A percentile compares a stretch with the other conserved stretches of the same genome.
Conservation (phyloP, 1,140 invertebrate species). For the Colletes latitarsis region DNA sequence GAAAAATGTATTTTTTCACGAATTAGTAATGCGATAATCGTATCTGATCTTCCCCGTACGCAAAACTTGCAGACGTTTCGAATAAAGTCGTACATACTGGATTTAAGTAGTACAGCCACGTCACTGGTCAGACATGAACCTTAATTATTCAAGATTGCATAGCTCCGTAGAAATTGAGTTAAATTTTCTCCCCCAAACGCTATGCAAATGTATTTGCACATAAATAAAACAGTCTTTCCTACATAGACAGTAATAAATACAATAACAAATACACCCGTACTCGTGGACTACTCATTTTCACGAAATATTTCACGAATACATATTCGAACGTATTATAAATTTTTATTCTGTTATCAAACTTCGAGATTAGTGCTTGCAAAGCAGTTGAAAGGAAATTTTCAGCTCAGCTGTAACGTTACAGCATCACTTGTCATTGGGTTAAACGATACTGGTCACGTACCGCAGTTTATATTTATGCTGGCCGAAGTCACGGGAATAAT, state of each 20-base stretch:
- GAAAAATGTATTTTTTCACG: neutral
- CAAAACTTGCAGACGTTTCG: neutral
- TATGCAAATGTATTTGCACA: too few species aligned
- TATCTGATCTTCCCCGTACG: neutral
- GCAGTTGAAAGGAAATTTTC: neutral
- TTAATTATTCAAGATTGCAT: neutral
- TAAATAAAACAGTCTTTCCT: too few species aligned
- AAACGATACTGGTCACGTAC: slow-evolving; percentile 14
- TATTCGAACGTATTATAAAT: neutral
- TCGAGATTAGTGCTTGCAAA: neutral
- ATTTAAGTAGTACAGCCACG: neutral
- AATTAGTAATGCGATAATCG: neutral
- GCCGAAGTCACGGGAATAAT: slow-evolving; percentile 26
- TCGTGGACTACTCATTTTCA: too few species aligned
- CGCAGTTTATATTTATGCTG: slow-evolving; percentile 39
- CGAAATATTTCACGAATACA: too few species aligned
- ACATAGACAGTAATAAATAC: too few species aligned
- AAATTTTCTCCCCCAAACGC: too few species aligned
- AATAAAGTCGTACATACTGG: neutral
- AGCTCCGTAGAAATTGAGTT: too few species aligned
- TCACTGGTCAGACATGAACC: neutral
- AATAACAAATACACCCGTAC: too few species aligned
- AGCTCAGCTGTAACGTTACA: neutral
- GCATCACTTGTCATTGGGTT: neutral
- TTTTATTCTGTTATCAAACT: neutral